Evolutionary conservation across 2,797 vertebrate genomes (phyloP), one percentile per base, ranked within the genome.

Genomic region (Telmatherina bonti): DNA sequence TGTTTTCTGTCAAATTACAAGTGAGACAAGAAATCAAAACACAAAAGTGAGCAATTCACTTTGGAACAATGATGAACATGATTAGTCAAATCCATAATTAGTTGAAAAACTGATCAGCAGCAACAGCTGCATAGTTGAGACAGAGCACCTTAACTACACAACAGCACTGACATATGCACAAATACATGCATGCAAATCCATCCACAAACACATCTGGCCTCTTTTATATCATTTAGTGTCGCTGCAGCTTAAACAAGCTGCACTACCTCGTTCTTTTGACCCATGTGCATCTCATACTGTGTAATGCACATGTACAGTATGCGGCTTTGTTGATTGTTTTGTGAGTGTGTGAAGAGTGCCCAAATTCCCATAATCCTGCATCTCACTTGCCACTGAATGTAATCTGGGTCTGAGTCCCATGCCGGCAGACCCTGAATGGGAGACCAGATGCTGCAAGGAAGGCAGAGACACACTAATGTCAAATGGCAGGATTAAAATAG

Each of bases 281-380:
- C 45, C 24, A 16, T 10, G 10, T 24, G 31, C n/a, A 26, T 66
- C 59, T 47, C 18, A 16, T 27, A 26, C 15, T 16, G 56, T 13
- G 31, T 54, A 62, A 57, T 69, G 59, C 64, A 74, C 71, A 72
- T 33, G 51, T 72, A 82, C 59, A 85, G 66, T 62, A 51, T 35
- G 55, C 11, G 49, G 70, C 70, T 70, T 68, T 68, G 74, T 67
- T 78, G 49, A 74, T 76, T 76, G 67, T 82, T 79, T 55, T 51
- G 41, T 41, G 33, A 70, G 57, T 68, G 62, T 62, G 67, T 66
- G 62, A 85, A 78, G 66, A 81, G 82, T 85, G 67, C 62, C 79
- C 68, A 81, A 76, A 87, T 79, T 88, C 79, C 64, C 43, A 76
- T 88, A 88, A 90, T 89, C 88, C 86, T 51, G 60, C 53, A 62